Percentiles rank a stretch among this genome's conserved stretches.
Evolutionary conservation across 1,140 invertebrate species (phyloP).

Genomic region (Hesperophylax magnus): DNA sequence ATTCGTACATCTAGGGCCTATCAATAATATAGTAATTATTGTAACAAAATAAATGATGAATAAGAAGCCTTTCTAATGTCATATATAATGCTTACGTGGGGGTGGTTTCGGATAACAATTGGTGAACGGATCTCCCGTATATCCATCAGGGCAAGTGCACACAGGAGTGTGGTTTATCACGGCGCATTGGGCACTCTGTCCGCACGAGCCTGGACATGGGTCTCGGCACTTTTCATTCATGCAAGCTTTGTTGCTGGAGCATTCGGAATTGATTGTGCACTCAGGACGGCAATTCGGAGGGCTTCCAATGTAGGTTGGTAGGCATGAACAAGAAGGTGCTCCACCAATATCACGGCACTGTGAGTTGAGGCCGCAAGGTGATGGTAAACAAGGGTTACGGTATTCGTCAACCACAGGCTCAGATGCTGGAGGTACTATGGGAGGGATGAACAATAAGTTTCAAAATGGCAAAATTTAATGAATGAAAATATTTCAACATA

Average conservation of each 20-base stretch:
- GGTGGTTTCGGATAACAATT: conserved; percentile 74
- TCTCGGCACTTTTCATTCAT: conserved; percentile 78
- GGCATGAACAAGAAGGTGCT: conserved; percentile 76
- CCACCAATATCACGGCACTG: conserved; percentile 75
- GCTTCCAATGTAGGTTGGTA: conserved; percentile 75
- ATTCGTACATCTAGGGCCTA: not conserved
- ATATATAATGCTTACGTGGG: conserved; percentile 62
- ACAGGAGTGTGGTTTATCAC: conserved; percentile 77
- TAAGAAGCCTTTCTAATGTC: too few species aligned
- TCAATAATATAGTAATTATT: too few species aligned
- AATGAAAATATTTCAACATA: too few species aligned
- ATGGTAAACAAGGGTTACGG: conserved; percentile 75
- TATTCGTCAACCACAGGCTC: conserved; percentile 61
- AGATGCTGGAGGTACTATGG: conserved; percentile 57
- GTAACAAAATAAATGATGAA: too few species aligned
- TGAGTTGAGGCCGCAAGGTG: conserved; percentile 80
- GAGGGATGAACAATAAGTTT: too few species aligned
- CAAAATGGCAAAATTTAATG: too few species aligned
- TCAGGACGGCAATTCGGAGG: conserved; percentile 81
- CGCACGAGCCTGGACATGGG: conserved; percentile 84
- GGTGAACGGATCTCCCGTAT: conserved; percentile 80
- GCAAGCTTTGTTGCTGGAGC: conserved; percentile 74
- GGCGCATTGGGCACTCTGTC: conserved; percentile 74
- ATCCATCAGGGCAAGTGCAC: conserved; percentile 77
- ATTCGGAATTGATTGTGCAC: conserved; percentile 78